Evolutionary conservation across 1,140 invertebrate genomes (phyloP).

Genomic region (Bombus consobrinus): DNA sequence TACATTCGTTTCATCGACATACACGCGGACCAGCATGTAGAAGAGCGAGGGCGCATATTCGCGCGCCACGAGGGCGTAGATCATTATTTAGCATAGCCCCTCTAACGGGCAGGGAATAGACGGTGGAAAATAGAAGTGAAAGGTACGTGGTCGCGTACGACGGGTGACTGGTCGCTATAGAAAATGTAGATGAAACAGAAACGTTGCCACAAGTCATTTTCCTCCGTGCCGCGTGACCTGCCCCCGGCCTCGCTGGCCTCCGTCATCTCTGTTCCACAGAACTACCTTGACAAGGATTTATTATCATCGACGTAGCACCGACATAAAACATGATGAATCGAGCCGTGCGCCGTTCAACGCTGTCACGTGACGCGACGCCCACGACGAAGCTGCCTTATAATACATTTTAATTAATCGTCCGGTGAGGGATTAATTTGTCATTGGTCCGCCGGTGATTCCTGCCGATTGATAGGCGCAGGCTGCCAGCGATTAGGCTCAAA

Average conservation of each 20-base stretch:
- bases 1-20: constrained; percentile 26
- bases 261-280: constrained; percentile 34
- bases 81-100: constrained; percentile 78
- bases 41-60: constrained; percentile 33
- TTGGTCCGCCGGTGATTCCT: constrained; percentile 35
- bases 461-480: constrained; percentile 7
- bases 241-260: not conserved
- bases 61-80: constrained; percentile 67
- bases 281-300: constrained; percentile 74
- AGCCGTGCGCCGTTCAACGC: constrained; percentile 56
- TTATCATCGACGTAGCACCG: constrained; percentile 75
- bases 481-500: not conserved
- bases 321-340: constrained; percentile 79
- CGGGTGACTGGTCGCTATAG: constrained; percentile 9
- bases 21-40: not conserved
- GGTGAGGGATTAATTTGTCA: constrained; percentile 75
- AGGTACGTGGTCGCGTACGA: constrained; percentile 37
- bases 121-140: constrained; percentile 64
- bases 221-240: not conserved
- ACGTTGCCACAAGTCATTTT: constrained; percentile 10
- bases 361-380: constrained; percentile 42
- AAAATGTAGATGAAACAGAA: constrained; percentile 34
- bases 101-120: constrained; percentile 43
- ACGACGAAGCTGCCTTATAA: constrained; percentile 51
- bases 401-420: constrained; percentile 77